phyloP scores from a whole-genome alignment of 2,888 invertebrate genomes.

The Tinea trinotella region DNA sequence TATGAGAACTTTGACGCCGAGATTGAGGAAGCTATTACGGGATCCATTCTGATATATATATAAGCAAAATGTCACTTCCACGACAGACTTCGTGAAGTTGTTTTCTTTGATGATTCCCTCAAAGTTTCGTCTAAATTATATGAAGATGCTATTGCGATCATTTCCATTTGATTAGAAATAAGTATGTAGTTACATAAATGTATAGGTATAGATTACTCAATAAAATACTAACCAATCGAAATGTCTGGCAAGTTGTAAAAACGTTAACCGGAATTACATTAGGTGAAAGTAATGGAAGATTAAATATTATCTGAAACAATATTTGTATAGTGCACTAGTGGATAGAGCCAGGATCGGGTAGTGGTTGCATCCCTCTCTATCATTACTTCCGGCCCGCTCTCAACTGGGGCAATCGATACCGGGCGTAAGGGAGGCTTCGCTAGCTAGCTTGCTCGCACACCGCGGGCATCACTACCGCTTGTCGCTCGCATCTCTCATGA shows the following conservation, averaged over 20 bases:
- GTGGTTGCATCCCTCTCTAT: conserved; percentile 70
- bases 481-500: conserved; percentile 40
- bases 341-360: conserved; percentile 58
- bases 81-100: conserved; percentile 64
- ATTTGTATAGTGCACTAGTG: conserved; percentile 63
- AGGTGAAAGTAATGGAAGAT: conserved; percentile 47
- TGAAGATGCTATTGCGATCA: conserved; percentile 30
- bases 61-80: conserved; percentile 69
- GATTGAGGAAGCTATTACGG: conserved; percentile 71
- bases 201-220: too few species aligned
- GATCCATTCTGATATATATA: conserved; percentile 65
- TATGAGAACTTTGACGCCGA: conserved; percentile 70
- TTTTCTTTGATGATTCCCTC: conserved; percentile 57
- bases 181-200: too few species aligned
- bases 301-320: conserved; percentile 59
- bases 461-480: conserved; percentile 46
- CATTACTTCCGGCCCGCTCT: conserved; percentile 70
- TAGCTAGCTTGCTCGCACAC: conserved; percentile 37
- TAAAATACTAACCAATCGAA: neutral
- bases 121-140: conserved; percentile 54
- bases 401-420: conserved; percentile 79
- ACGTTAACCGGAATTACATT: conserved; percentile 34
- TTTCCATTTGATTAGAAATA: too few species aligned
- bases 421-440: conserved; percentile 36
- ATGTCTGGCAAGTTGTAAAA: conserved; percentile 24